A percentile compares a stretch with the other conserved stretches of the same genome.
Evolutionary conservation across 2,113 vertebrate species (phyloP).

Genomic region (Psammodynastes pulverulentus): DNA sequence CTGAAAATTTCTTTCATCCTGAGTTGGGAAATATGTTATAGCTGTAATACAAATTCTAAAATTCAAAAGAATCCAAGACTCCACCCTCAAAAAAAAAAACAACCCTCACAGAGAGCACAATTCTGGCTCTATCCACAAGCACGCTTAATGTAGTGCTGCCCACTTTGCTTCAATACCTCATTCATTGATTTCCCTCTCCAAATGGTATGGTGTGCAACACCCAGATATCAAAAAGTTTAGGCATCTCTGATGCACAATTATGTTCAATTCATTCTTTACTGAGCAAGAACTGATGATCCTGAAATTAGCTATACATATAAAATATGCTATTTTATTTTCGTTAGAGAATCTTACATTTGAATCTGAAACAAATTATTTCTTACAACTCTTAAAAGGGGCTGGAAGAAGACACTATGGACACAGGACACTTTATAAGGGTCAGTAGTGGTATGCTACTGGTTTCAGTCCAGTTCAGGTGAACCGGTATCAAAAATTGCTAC

Average conservation of each 20-base stretch:
- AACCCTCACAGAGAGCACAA: background rate
- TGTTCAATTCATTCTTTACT: background rate
- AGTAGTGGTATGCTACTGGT: no score
- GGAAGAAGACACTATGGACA: background rate
- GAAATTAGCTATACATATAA: background rate
- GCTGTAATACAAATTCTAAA: background rate
- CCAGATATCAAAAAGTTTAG: background rate
- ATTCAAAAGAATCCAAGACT: background rate
- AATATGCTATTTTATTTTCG: background rate
- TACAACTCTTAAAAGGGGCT: background rate
- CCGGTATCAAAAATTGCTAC: no score
- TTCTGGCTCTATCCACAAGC: background rate
- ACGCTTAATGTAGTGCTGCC: background rate
- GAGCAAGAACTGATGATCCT: background rate
- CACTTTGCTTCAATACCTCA: background rate
- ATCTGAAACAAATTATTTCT: background rate
- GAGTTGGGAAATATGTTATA: background rate
- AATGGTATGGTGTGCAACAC: background rate
- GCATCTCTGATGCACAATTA: background rate
- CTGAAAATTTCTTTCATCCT: background rate
- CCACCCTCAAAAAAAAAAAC: background rate
- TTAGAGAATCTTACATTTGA: background rate
- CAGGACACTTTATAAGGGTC: background rate
- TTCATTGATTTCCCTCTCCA: background rate
- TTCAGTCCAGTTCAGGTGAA: no score